phyloP scores from a whole-genome alignment of 2,797 vertebrate species.

The Oryzias dopingdopingensis region DNA sequence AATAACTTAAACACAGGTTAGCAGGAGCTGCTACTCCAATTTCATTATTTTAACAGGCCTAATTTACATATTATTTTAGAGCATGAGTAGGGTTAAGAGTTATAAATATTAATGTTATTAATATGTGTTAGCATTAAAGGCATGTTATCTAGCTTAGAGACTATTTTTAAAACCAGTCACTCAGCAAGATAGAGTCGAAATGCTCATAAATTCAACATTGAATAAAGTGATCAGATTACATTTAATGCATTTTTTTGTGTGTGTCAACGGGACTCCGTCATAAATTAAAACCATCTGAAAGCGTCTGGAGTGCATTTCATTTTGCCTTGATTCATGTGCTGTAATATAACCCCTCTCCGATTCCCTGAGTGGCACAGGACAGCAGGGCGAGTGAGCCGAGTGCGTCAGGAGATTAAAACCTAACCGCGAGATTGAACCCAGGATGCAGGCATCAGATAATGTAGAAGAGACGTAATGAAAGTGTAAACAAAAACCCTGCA shows the following conservation, averaged over 20 bases:
- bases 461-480: conserved; percentile 84
- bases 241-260: conserved; percentile 85
- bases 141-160: conserved; percentile 64
- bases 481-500: conserved; percentile 87
- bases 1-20: conserved; percentile 17
- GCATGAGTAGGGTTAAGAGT: background rate
- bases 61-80: conserved; percentile 2
- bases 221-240: conserved; percentile 92
- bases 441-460: conserved; percentile 85
- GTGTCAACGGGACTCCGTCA: conserved; percentile 85
- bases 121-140: conserved; percentile 38
- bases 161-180: conserved; percentile 85
- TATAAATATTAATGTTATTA: conserved; percentile 27
- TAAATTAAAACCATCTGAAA: conserved; percentile 95
- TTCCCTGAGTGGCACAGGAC: conserved; percentile 81
- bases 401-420: conserved; percentile 84
- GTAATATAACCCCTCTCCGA: conserved; percentile 89
- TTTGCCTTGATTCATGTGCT: conserved; percentile 90
- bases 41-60: background rate
- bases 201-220: conserved; percentile 85
- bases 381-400: conserved; percentile 68
- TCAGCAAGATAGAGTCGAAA: conserved; percentile 77
- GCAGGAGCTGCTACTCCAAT: background rate
- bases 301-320: conserved; percentile 92
- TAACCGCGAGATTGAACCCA: conserved; percentile 82